Evolutionary conservation across 64 coral and sea anemone species (phyloP).

Genomic region (Porites lutea): DNA sequence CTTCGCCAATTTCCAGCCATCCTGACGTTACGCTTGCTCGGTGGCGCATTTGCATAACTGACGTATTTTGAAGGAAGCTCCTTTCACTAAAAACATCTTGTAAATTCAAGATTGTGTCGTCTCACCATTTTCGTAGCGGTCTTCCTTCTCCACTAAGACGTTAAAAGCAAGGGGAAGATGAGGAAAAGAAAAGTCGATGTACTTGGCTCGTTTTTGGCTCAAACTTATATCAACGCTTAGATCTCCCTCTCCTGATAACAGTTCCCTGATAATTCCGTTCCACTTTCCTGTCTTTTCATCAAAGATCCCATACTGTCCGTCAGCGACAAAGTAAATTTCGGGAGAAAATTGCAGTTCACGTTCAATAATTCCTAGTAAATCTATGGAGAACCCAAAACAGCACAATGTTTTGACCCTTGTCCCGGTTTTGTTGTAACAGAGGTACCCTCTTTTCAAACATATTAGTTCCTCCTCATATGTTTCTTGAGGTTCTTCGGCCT

Average conservation of each 20-base stretch:
- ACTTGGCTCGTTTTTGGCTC: not conserved
- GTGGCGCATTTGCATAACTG: no score
- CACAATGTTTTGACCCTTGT: slow-evolving; percentile 6
- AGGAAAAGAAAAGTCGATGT: slow-evolving; percentile 36
- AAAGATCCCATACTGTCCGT: slow-evolving; percentile 27
- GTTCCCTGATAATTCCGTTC: slow-evolving; percentile 38
- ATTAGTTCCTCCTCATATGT: not conserved
- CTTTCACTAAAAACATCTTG: no score
- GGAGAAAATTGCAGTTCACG: slow-evolving; percentile 36
- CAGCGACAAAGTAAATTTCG: slow-evolving; percentile 47
- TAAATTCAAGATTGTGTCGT: not conserved
- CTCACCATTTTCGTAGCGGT: not conserved
- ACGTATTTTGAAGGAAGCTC: no score
- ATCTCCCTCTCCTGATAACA: slow-evolving; percentile 12
- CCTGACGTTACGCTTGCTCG: no score
- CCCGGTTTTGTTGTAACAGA: slow-evolving; percentile 18
- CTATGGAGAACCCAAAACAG: slow-evolving; percentile 47
- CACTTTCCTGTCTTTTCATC: slow-evolving; percentile 6
- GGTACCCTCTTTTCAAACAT: slow-evolving; percentile 4
- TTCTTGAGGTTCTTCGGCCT: slow-evolving; percentile 21
- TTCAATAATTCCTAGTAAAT: slow-evolving; percentile 44
- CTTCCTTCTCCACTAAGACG: slow-evolving; percentile 35
- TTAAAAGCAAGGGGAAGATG: slow-evolving; percentile 29
- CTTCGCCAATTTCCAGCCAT: no score
- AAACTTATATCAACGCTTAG: slow-evolving; percentile 4